A percentile compares a stretch with the other conserved stretches of the same genome.
Evolutionary conservation across 2,113 vertebrate species (phyloP).

Genomic region (Sphaerodactylus townsendi): DNA sequence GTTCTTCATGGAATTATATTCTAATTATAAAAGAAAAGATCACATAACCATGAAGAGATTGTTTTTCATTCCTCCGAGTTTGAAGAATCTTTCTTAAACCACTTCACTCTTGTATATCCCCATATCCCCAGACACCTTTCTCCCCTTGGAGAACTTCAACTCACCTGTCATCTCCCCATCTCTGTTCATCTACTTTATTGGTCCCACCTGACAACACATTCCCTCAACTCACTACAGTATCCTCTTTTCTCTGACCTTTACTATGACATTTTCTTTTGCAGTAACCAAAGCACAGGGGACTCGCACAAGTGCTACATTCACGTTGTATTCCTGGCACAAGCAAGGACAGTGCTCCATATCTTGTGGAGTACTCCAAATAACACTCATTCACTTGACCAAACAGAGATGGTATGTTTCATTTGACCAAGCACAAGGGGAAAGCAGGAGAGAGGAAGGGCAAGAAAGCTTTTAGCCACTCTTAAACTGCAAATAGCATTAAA

Average conservation of each 20-base stretch:
- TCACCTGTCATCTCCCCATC: neutral
- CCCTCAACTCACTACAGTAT: neutral
- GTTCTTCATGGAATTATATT: no score
- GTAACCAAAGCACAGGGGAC: neutral
- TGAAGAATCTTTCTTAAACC: no score
- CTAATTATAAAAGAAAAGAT: no score
- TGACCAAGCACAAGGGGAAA: neutral
- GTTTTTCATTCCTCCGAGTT: no score
- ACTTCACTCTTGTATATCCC: no score
- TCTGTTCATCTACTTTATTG: neutral
- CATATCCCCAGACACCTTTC: neutral
- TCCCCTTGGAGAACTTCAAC: neutral
- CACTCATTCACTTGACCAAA: neutral
- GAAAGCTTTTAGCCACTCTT: neutral
- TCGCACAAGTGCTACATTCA: neutral
- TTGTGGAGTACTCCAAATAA: neutral
- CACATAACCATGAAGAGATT: no score
- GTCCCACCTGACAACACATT: neutral
- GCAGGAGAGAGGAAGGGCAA: neutral
- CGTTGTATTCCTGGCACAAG: neutral
- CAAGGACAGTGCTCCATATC: neutral
- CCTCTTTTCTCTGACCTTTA: conserved; percentile 1
- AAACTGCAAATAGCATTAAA: neutral
- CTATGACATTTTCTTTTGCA: neutral
- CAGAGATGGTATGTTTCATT: neutral